phyloP scores from a whole-genome alignment of 2,113 vertebrate species.

The Sinocyclocheilus anophthalmus region DNA sequence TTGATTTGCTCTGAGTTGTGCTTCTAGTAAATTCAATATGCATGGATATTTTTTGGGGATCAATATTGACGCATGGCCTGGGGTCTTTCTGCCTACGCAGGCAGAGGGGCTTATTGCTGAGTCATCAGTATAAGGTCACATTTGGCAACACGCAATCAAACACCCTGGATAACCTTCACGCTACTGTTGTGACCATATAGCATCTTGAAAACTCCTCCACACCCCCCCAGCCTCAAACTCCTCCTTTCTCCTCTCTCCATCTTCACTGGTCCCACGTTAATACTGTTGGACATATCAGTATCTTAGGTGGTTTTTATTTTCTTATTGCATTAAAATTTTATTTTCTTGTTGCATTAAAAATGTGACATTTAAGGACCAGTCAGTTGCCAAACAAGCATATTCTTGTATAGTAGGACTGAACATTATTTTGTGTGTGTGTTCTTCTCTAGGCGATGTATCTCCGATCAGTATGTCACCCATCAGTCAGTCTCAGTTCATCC shows the following conservation, averaged over 20 bases:
- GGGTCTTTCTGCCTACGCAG: conserved; percentile 29
- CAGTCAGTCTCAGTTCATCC: conserved; percentile 99
- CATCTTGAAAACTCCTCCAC: background rate
- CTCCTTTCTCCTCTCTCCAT: background rate
- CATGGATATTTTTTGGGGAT: conserved; percentile 6
- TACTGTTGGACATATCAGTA: background rate
- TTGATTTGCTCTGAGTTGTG: background rate
- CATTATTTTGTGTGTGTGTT: conserved; percentile 36
- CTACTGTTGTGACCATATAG: background rate
- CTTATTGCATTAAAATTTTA: no score
- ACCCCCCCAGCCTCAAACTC: background rate
- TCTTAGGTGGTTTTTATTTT: background rate
- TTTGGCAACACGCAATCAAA: conserved; percentile 26
- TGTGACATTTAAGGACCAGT: background rate
- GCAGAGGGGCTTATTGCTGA: conserved; percentile 35
- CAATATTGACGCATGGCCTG: conserved; percentile 41
- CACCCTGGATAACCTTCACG: background rate
- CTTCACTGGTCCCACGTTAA: background rate
- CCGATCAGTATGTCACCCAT: conserved; percentile 99
- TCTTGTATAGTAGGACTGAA: conserved; percentile 4
- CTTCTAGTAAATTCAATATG: conserved; percentile 20
- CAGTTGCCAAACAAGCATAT: background rate
- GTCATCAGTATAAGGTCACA: conserved; percentile 36
- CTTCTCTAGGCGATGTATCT: conserved; percentile 93
- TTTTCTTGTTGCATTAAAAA: background rate